These are phyloP conservation scores for Temnothorax rugatulus DNA, from an alignment of 2,888 invertebrate genomes.

Conservation along the genomic window DNA sequence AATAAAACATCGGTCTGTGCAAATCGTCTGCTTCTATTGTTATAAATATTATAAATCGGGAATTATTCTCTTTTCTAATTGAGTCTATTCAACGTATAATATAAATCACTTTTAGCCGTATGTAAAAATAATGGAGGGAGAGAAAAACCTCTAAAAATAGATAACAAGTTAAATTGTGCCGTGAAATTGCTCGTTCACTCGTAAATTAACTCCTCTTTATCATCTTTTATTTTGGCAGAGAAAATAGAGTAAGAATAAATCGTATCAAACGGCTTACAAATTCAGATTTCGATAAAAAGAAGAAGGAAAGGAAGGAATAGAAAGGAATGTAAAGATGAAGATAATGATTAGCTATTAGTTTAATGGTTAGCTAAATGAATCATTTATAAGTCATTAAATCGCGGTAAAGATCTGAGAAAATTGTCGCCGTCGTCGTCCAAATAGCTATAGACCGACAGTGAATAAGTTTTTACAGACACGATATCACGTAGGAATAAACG, in stretches of 20 bases:
- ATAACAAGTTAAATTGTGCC: not conserved
- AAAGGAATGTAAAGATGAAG: not conserved
- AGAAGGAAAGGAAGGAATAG: not conserved
- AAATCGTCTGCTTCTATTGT: not conserved
- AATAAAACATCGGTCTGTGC: not conserved
- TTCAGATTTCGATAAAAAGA: not conserved
- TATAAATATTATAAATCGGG: not conserved
- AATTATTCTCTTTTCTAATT: not conserved
- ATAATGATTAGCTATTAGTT: constrained; percentile 17
- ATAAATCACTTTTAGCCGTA: not conserved
- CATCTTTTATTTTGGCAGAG: not conserved
- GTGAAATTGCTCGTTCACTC: not conserved
- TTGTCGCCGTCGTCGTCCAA: not conserved
- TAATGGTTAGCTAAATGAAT: constrained; percentile 27
- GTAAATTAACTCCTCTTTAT: not conserved
- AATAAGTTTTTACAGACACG: constrained; percentile 59
- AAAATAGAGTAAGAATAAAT: not conserved
- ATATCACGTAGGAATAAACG: not conserved
- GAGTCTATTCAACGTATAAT: not conserved
- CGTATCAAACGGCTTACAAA: not conserved
- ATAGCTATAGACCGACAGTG: not conserved
- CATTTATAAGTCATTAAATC: constrained; percentile 1
- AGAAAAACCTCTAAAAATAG: not conserved
- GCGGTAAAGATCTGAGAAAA: constrained; percentile 23
- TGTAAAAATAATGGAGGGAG: not conserved